A percentile compares a stretch with the other conserved stretches of the same genome.
These are phyloP conservation scores for Pterobdella sp. DNA, from an alignment of 2,888 invertebrate genomes.

Conservation along the genomic window DNA sequence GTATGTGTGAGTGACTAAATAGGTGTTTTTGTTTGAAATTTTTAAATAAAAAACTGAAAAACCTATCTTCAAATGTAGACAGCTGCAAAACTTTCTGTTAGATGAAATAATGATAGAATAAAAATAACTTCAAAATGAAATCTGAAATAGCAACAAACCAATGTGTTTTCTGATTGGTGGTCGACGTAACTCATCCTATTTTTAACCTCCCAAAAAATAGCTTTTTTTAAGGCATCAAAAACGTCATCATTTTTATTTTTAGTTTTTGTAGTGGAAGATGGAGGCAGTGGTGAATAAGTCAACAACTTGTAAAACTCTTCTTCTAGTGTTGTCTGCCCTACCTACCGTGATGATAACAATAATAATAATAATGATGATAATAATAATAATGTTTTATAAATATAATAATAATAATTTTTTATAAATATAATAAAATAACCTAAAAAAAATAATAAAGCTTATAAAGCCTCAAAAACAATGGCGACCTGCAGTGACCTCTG, in stretches of 20 bases:
- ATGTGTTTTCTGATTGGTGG: neutral
- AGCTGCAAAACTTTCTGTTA: neutral
- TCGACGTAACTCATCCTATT: neutral
- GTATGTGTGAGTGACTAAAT: conserved; percentile 8
- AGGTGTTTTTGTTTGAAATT: neutral
- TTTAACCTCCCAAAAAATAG: neutral
- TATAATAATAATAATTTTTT: neutral
- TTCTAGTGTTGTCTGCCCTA: neutral
- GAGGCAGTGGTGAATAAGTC: conserved; percentile 7
- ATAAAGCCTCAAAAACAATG: conserved; percentile 11
- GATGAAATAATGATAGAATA: neutral
- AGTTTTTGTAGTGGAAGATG: neutral
- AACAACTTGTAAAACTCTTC: neutral
- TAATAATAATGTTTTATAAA: neutral
- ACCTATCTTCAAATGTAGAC: neutral
- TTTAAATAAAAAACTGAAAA: neutral
- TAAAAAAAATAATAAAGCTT: no score
- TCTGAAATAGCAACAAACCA: neutral
- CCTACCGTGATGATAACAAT: neutral
- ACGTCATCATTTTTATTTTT: neutral
- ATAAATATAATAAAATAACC: no score
- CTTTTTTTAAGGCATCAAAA: neutral
- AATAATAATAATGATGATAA: conserved; percentile 1
- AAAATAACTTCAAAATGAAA: neutral
- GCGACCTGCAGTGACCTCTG: conserved; percentile 67